A percentile compares a stretch with the other conserved stretches of the same genome.
Conservation (phyloP, 2,888 invertebrate genomes). For the Globia sparganii region DNA sequence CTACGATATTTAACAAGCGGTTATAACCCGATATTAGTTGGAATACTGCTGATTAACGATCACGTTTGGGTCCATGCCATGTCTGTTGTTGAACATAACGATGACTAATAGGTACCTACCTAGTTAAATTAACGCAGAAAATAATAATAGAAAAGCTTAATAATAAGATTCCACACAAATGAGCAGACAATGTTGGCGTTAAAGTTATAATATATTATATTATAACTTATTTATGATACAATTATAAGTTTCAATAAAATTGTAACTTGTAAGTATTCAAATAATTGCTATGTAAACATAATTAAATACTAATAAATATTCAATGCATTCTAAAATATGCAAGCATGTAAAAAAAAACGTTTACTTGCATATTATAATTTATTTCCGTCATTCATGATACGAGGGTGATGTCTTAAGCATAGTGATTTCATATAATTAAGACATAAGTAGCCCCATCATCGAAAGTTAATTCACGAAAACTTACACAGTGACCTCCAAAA, state of each 20-base stretch:
- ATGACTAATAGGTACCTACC: neutral
- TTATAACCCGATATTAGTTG: conserved; percentile 29
- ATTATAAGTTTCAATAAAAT: neutral
- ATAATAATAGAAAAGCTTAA: neutral
- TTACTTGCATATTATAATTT: neutral
- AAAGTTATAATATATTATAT: no score
- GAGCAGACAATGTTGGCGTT: no score
- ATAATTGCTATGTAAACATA: neutral
- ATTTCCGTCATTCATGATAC: neutral
- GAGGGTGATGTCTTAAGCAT: neutral
- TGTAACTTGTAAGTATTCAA: neutral
- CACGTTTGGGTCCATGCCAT: conserved; percentile 33
- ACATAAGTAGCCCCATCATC: no score
- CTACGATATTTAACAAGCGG: conserved; percentile 23
- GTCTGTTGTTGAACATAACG: neutral
- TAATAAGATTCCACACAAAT: neutral
- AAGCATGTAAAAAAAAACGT: neutral
- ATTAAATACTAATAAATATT: neutral
- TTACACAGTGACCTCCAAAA: no score
- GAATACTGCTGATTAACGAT: conserved; percentile 28
- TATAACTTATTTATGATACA: no score
- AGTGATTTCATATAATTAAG: neutral
- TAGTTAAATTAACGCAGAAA: neutral
- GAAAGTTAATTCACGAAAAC: neutral
- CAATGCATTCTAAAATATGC: conserved; percentile 1